Percentiles rank a stretch among this genome's conserved stretches.
These are phyloP conservation scores for Paedocypris sp. DNA, from an alignment of 2,113 vertebrate genomes.

Conservation along the genomic window DNA sequence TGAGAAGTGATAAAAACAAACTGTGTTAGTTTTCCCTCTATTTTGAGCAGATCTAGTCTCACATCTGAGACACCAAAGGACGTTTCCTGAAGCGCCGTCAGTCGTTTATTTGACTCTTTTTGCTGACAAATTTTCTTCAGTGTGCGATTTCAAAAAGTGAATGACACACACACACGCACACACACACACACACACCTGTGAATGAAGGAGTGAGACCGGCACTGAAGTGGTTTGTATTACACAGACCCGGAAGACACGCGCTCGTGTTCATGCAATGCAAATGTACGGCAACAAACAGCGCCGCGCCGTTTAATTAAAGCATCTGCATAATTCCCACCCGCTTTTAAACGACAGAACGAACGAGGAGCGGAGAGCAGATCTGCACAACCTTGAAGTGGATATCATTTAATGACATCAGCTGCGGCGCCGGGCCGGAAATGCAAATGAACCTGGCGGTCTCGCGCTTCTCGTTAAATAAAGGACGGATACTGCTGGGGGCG, in stretches of 20 bases:
- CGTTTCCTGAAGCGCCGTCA: too few relatives aligned
- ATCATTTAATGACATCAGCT: conserved; percentile 50
- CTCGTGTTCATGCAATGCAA: conserved; percentile 33
- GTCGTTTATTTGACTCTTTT: too few relatives aligned
- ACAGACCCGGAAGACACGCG: conserved; percentile 22
- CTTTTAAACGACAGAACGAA: not conserved
- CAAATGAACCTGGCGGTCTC: conserved; percentile 27
- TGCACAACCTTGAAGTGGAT: conserved; percentile 44
- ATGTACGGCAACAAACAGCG: conserved; percentile 31
- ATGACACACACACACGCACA: too few relatives aligned
- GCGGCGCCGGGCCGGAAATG: conserved; percentile 20
- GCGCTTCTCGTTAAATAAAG: too few relatives aligned
- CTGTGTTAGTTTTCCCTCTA: too few relatives aligned
- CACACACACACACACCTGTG: too few relatives aligned
- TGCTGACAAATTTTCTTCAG: too few relatives aligned
- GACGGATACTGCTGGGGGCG: too few relatives aligned
- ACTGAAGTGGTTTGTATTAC: conserved; percentile 27
- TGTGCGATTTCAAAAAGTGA: too few relatives aligned
- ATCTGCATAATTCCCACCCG: conserved; percentile 42
- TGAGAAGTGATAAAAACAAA: too few relatives aligned
- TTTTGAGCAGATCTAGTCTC: too few relatives aligned
- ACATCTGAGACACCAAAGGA: too few relatives aligned
- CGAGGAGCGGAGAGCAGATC: conserved; percentile 33
- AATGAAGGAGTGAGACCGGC: conserved; percentile 25
- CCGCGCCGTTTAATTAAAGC: conserved; percentile 46